Evolutionary conservation across 2,113 vertebrate species (phyloP).

Genomic region (Ammodytes marinus): DNA sequence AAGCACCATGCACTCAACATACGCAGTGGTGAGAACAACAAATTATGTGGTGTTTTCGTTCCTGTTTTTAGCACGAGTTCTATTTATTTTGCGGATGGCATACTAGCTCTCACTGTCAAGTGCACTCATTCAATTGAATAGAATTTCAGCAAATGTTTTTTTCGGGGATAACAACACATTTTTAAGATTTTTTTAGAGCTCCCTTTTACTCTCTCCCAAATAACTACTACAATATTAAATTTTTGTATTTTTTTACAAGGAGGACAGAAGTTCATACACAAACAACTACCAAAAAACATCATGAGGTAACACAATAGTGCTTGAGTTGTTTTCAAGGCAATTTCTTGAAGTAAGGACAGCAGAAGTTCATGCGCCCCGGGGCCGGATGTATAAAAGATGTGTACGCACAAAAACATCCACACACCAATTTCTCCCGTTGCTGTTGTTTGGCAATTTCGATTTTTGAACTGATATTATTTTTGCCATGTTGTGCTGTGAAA

Average conservation of each 20-base stretch:
- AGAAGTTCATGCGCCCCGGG: too few relatives aligned
- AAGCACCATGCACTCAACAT: slow-evolving; percentile 97
- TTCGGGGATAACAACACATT: neutral
- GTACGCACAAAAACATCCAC: too few relatives aligned
- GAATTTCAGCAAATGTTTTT: neutral
- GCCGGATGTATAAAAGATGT: too few relatives aligned
- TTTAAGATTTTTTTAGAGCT: neutral
- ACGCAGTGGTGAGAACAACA: slow-evolving; percentile 90
- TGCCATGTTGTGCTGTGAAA: too few relatives aligned
- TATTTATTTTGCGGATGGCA: too few relatives aligned
- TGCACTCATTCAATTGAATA: neutral
- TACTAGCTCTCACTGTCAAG: slow-evolving; percentile 1
- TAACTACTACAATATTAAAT: neutral
- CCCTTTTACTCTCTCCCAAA: slow-evolving; percentile 9
- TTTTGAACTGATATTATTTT: too few relatives aligned
- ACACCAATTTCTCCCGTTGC: too few relatives aligned
- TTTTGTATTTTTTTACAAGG: neutral
- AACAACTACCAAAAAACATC: neutral
- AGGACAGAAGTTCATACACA: neutral
- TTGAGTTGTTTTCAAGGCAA: neutral
- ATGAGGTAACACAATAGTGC: neutral
- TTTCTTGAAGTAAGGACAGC: neutral
- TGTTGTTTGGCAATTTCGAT: too few relatives aligned
- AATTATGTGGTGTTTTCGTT: neutral
- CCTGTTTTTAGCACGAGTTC: neutral